Base-by-base conservation (phyloP, 2,797 vertebrate genomes). In the Myotis daubentonii region DNA sequence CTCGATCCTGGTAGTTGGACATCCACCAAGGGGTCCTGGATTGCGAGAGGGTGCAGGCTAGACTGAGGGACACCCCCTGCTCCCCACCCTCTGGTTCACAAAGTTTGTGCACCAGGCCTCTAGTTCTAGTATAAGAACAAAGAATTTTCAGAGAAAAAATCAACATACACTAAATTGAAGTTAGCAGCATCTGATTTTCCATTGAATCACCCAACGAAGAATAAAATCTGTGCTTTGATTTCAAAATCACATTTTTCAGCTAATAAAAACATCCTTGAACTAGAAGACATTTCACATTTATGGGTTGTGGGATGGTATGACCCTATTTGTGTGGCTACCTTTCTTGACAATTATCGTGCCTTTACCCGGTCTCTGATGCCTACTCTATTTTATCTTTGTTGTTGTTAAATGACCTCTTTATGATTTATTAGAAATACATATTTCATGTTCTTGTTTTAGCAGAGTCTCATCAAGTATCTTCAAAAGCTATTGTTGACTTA, bases 211-310 rank as follows among this genome's bases (percentile, higher is more conserved):
- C 13, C 19, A 72, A 51, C 13, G 82, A 90, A 87, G 23, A 53
- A 66, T 80, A 75, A 91, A 83, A 19, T 33, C 20, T 90, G 9
- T 78, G 15, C 10, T 89, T 93, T 81, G 8, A 78, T 92, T 88
- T 89, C 15, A 91, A 65, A 84, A 51, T 93, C 23, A 90, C 62
- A 66, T 74, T 12, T 30, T 84, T 75, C 4, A 49, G 11, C 68
- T 72, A 17, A 81, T 72, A 44, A 84, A 88, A 84, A 78, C 17
- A 8, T 88, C 44, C 71, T 23, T 79, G 62, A 87, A 80, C n/a
- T 92, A 36, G 11, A 30, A 41, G 20, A 1, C 36, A 23, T 66
- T 12, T 94, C 55, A 79, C 23, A 44, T 55, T 87, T 6, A 44
- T 47, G 5, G 9, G 1, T 86, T 25, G 38, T 36, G 38, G 49